Conservation (phyloP, 2,113 vertebrate genomes). For the Notechis scutatus region DNA sequence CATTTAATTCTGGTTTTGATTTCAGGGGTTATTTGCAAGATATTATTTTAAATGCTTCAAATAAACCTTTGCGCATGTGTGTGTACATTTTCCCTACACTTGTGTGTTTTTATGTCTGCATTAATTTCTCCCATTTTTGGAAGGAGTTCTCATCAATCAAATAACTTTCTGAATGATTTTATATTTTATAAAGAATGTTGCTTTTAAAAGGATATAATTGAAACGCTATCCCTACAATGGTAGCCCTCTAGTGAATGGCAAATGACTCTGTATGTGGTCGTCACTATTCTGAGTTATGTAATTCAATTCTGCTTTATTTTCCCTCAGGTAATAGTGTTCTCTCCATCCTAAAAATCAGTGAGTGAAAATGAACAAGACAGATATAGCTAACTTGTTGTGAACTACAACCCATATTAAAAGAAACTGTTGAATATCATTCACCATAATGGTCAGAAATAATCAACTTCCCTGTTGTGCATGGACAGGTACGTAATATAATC, state of each 20-base stretch:
- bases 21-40: not conserved
- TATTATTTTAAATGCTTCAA: not conserved
- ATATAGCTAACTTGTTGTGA: not conserved
- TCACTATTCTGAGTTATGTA: not conserved
- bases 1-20: not conserved
- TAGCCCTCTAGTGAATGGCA: not conserved
- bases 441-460: not conserved
- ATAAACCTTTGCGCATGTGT: not conserved
- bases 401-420: not conserved
- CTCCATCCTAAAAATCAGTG: not conserved
- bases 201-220: not conserved
- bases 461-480: not conserved
- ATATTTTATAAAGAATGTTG: not conserved
- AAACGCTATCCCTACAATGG: not conserved
- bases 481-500: not conserved
- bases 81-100: not conserved
- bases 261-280: not conserved
- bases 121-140: not conserved
- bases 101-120: not conserved
- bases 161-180: not conserved
- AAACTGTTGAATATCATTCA: not conserved
- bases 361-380: not conserved
- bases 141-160: not conserved
- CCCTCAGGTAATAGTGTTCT: not conserved
- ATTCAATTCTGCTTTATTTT: not conserved